Conservation (phyloP, 2,113 vertebrate species). For the Phodopus roborovskii region DNA sequence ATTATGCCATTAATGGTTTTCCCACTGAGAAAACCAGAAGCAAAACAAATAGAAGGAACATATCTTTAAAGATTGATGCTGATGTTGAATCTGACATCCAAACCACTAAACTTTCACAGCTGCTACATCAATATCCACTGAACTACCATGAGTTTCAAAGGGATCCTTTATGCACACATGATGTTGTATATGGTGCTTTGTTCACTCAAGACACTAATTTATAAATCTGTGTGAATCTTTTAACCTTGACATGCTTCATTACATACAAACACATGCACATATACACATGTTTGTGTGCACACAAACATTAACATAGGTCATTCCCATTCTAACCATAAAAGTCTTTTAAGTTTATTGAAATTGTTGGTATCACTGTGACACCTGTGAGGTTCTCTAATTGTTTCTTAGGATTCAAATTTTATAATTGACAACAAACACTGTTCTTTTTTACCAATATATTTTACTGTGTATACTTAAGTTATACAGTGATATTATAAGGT, state of each 20-base stretch:
- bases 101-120: not conserved
- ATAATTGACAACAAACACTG: not conserved
- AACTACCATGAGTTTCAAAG: not conserved
- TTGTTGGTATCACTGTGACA: not conserved
- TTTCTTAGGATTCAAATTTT: not conserved
- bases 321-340: not conserved
- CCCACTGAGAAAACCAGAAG: not conserved
- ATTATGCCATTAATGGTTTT: not conserved
- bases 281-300: too few relatives aligned
- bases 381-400: not conserved
- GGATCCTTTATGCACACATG: not conserved
- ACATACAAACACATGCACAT: not conserved
- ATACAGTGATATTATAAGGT: not conserved
- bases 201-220: not conserved
- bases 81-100: not conserved
- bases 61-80: not conserved
- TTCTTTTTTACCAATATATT: not conserved
- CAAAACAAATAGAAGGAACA: not conserved
- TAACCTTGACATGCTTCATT: not conserved
- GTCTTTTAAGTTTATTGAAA: not conserved
- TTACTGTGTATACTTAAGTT: not conserved
- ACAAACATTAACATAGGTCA: not conserved
- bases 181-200: not conserved
- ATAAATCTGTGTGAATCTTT: too few relatives aligned
- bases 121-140: not conserved